Evolutionary conservation across 92 coral and sea anemone species (phyloP).

Genomic region (Epizoanthus scotinus): DNA sequence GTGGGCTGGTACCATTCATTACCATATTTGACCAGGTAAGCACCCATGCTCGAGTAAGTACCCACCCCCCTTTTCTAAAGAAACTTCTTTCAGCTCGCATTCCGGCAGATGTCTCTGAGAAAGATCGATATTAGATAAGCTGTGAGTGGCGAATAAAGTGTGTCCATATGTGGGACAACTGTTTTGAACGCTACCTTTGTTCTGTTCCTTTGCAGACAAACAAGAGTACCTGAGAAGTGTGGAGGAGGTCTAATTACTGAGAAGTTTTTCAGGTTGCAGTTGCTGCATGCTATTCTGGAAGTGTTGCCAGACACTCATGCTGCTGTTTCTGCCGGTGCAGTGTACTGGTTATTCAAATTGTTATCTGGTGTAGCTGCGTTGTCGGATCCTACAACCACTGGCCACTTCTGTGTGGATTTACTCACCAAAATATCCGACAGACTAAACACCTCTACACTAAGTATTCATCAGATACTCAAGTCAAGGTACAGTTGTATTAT

Average conservation of each 20-base stretch:
- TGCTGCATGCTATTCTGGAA: slow-evolving; percentile 72
- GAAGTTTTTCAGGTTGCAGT: slow-evolving; percentile 58
- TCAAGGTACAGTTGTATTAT: slow-evolving; percentile 59
- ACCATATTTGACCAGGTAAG: no score
- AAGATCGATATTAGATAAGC: no score
- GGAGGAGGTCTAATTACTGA: slow-evolving; percentile 41
- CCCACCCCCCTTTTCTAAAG: no score
- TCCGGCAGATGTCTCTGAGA: no score
- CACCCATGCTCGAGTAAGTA: no score
- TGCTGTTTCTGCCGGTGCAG: slow-evolving; percentile 85
- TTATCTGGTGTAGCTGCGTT: slow-evolving; percentile 77
- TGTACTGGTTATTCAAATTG: slow-evolving; percentile 84
- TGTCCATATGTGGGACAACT: neutral
- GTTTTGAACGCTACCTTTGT: neutral
- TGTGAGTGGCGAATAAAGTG: neutral
- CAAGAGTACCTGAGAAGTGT: slow-evolving; percentile 40
- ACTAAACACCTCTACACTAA: slow-evolving; percentile 58
- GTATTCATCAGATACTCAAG: slow-evolving; percentile 68
- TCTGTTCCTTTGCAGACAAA: slow-evolving; percentile 32
- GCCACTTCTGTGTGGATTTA: slow-evolving; percentile 73
- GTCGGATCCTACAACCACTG: slow-evolving; percentile 65
- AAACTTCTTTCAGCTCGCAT: no score
- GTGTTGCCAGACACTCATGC: slow-evolving; percentile 68
- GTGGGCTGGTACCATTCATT: no score
- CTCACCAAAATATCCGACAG: slow-evolving; percentile 72